These are phyloP conservation scores for Notamacropus eugenii DNA, from an alignment of 2,797 vertebrate genomes.

Conservation along the genomic window DNA sequence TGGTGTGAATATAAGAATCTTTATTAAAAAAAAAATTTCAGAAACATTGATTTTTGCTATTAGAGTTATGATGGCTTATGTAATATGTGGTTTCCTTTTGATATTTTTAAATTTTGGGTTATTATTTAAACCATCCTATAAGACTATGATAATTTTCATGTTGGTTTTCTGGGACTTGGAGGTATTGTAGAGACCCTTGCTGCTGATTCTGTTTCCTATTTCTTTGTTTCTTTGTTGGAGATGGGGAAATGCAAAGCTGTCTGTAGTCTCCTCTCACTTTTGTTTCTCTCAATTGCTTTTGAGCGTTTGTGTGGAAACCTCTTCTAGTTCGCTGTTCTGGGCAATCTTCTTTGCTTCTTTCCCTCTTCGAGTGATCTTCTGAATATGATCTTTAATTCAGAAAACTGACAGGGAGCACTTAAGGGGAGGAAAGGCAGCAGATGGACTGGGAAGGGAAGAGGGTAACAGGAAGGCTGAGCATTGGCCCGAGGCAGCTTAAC, in stretches of 20 bases:
- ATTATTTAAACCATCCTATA: background rate
- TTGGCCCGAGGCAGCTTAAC: conserved; percentile 38
- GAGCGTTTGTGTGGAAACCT: background rate
- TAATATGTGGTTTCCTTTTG: background rate
- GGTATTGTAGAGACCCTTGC: background rate
- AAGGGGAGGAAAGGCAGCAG: conserved; percentile 41
- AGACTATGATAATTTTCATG: background rate
- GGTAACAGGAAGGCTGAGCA: background rate
- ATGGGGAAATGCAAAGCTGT: background rate
- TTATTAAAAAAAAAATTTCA: background rate
- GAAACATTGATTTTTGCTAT: background rate
- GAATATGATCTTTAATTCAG: conserved; percentile 29
- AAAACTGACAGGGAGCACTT: conserved; percentile 31
- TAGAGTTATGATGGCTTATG: background rate
- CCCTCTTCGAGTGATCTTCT: conserved; percentile 15
- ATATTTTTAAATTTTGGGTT: background rate
- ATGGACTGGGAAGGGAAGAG: conserved; percentile 21
- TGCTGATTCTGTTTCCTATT: background rate
- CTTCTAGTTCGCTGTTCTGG: background rate
- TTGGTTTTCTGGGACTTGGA: background rate
- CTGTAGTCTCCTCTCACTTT: background rate
- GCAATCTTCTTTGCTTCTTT: background rate
- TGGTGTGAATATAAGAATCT: background rate
- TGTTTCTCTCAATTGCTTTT: background rate
- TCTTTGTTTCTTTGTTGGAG: background rate